Percentiles rank a stretch among this genome's conserved stretches.
These are phyloP conservation scores for Tachina lurida DNA, from an alignment of 2,888 invertebrate species.

Conservation along the genomic window DNA sequence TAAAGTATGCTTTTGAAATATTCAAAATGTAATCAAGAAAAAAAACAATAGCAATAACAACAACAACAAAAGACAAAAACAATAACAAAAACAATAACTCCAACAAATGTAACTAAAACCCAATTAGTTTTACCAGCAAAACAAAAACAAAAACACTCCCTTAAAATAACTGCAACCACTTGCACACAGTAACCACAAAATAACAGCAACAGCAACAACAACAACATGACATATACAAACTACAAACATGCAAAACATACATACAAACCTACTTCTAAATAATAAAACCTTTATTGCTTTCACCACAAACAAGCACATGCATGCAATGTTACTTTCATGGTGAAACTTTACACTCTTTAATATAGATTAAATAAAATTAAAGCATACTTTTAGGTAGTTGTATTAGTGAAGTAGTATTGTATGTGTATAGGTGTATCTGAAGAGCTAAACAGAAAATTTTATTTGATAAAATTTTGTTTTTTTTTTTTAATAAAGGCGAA, in stretches of 20 bases:
- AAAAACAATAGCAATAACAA: background rate
- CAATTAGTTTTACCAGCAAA: conserved; percentile 66
- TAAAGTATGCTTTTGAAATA: conserved; percentile 49
- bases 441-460: conserved; percentile 10
- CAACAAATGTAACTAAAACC: conserved; percentile 65
- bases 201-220: conserved; percentile 44
- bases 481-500: background rate
- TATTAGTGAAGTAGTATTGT: background rate
- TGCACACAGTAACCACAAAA: conserved; percentile 59
- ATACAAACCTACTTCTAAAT: background rate
- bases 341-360: background rate
- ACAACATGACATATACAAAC: conserved; percentile 1
- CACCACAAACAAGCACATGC: background rate
- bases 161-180: conserved; percentile 63
- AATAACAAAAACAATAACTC: conserved; percentile 20
- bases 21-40: background rate
- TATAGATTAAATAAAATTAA: conserved; percentile 50
- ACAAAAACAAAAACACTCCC: conserved; percentile 54
- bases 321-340: background rate
- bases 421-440: background rate
- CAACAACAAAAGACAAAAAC: conserved; percentile 7
- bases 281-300: conserved; percentile 4
- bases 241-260: background rate
- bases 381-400: conserved; percentile 44
- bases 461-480: conserved; percentile 7